phyloP scores from a whole-genome alignment of 1,140 invertebrate species.

The Drosophila bifasciata region DNA sequence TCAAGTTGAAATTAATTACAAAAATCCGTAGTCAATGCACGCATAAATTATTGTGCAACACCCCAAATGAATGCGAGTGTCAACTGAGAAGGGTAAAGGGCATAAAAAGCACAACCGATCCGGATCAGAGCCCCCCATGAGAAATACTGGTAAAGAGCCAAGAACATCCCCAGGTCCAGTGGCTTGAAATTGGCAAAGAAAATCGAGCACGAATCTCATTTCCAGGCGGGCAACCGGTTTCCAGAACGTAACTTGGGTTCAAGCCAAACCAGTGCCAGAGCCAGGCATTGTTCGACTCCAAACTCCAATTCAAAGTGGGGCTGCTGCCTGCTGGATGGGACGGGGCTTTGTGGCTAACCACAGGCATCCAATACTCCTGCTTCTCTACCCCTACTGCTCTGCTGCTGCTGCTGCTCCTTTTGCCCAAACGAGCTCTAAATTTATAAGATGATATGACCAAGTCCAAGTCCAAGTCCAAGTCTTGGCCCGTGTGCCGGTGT shows the following conservation, averaged over 20 bases:
- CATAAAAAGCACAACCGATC: background rate
- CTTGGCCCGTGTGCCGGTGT: background rate
- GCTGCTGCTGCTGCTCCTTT: slow-evolving; percentile 15
- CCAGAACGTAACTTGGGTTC: slow-evolving; percentile 33
- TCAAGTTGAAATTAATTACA: slow-evolving; percentile 63
- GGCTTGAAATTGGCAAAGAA: slow-evolving; percentile 42
- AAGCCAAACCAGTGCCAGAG: slow-evolving; percentile 13
- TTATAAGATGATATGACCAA: slow-evolving; percentile 80
- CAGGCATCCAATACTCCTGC: slow-evolving; percentile 61
- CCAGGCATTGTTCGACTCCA: slow-evolving; percentile 43
- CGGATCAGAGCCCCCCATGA: slow-evolving; percentile 15
- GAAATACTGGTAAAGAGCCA: slow-evolving; percentile 14
- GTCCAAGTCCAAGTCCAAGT: slow-evolving; percentile 17
- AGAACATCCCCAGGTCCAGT: slow-evolving; percentile 42
- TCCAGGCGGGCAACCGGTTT: slow-evolving; percentile 41
- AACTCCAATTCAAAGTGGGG: slow-evolving; percentile 42
- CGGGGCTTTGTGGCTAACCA: slow-evolving; percentile 70
- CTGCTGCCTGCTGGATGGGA: background rate
- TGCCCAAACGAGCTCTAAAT: slow-evolving; percentile 67
- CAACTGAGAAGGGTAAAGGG: slow-evolving; percentile 1
- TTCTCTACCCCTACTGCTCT: slow-evolving; percentile 21
- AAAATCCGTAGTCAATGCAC: slow-evolving; percentile 53
- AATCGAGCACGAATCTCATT: slow-evolving; percentile 40
- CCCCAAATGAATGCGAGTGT: slow-evolving; percentile 21
- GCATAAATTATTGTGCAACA: slow-evolving; percentile 64